Evolutionary conservation across 2,888 invertebrate species (phyloP), one percentile per base, ranked within the genome.

Genomic region (Drosophila maculinotata): DNA sequence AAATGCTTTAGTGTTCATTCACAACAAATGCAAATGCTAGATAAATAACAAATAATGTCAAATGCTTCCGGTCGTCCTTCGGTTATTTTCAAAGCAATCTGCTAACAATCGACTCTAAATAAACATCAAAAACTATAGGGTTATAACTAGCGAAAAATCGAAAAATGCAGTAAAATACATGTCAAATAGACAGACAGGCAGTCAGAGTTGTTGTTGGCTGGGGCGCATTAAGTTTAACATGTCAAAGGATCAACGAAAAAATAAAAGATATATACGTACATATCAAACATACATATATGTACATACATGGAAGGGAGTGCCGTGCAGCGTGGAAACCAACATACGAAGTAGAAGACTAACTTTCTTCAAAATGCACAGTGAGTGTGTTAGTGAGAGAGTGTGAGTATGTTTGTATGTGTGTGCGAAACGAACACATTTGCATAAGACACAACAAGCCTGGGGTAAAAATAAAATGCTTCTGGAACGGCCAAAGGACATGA

Each of bases 191-290:
- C 41, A 58, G 36, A 48, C 56, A 57, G 49, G 23, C 51, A 52
- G 38, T 23, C 20, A 31, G 23, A 36, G 33, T 52, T 56, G 42
- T 54, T 39, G 47, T 31, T 53, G 67, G 62, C 20, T 66, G 53
- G 64, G 65, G 69, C 80, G 81, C 88, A 87, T 88, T 83, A 88
- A 88, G 87, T 77, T 88, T 80, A 80, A 72, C 84, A 87, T 87
- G 88, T 83, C 83, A 83, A 87, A 88, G 88, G 82, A 88, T 84
- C 85, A 88, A 80, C 47, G 65, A 35, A 69, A 70, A 68, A 62
- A 60, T 39, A 48, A 48, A 47, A 56, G 26, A 51, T 12, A 54
- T 47, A 52, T 33, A 31, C 45, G 39, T 4, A 54, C n/a, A 47
- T 17, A 23, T n/a, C n/a, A n/a, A n/a, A 54, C 42, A 52, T 33